Conservation (phyloP, 1,140 invertebrate genomes). For the Achroia grisella region DNA sequence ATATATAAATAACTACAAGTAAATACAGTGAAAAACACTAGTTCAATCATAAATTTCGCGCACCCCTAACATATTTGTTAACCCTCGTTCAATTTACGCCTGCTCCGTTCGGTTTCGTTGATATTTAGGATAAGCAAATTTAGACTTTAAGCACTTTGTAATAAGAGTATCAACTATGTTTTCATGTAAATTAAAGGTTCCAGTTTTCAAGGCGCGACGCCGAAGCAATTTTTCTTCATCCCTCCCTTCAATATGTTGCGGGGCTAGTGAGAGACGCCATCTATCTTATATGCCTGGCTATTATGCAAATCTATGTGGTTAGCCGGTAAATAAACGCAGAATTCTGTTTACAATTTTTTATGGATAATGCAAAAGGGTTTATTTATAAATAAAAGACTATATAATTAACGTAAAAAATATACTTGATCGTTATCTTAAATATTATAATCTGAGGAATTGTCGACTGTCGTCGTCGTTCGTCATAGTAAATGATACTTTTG, state of each 20-base stretch:
- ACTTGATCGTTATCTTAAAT: too few relatives aligned
- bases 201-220: conserved; percentile 37
- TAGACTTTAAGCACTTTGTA: conserved; percentile 8
- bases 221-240: conserved; percentile 52
- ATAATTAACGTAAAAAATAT: too few relatives aligned
- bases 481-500: too few relatives aligned
- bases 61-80: conserved; percentile 46
- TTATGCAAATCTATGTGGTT: conserved; percentile 38
- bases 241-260: conserved; percentile 52
- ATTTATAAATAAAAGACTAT: too few relatives aligned
- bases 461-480: too few relatives aligned
- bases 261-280: conserved; percentile 34
- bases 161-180: conserved; percentile 17
- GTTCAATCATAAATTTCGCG: conserved; percentile 27
- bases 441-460: too few relatives aligned
- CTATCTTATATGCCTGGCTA: conserved; percentile 40
- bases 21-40: conserved; percentile 7
- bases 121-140: conserved; percentile 8
- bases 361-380: too few relatives aligned
- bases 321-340: not conserved
- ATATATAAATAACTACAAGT: not conserved
- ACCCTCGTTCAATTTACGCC: conserved; percentile 29
- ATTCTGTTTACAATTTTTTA: too few relatives aligned
- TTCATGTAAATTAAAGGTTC: conserved; percentile 39
- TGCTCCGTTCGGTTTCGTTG: conserved; percentile 2